A percentile compares a stretch with the other conserved stretches of the same genome.
Conservation (phyloP, 2,797 vertebrate genomes). For the Hyperoplus immaculatus region DNA sequence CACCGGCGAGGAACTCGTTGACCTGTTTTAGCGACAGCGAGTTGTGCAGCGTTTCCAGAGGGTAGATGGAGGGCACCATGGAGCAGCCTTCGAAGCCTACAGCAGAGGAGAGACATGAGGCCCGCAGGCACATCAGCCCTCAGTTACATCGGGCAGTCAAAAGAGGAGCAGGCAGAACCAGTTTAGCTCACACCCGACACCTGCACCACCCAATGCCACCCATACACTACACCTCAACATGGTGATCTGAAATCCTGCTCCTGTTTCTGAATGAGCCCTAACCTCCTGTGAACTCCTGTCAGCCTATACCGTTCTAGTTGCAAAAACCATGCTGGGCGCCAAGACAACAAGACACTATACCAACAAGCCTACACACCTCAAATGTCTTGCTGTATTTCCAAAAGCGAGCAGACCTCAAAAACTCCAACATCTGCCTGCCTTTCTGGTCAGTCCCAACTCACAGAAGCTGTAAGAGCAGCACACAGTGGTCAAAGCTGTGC, state of each 20-base stretch:
- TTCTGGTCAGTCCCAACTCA: conserved; percentile 29
- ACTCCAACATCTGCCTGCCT: conserved; percentile 1
- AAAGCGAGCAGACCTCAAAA: conserved; percentile 53
- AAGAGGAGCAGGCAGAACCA: conserved; percentile 54
- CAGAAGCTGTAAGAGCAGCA: conserved; percentile 34
- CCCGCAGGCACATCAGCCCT: conserved; percentile 62
- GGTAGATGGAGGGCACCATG: conserved; percentile 99
- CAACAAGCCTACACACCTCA: conserved; percentile 26
- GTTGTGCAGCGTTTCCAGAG: conserved; percentile 98
- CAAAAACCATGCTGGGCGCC: conserved; percentile 67
- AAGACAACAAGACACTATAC: conserved; percentile 50
- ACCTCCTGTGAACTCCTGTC: conserved; percentile 42
- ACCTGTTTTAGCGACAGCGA: conserved; percentile 97
- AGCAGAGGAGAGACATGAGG: conserved; percentile 63
- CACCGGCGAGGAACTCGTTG: conserved; percentile 90
- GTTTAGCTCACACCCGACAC: conserved; percentile 34
- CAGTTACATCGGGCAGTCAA: conserved; percentile 29
- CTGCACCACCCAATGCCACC: conserved; percentile 15
- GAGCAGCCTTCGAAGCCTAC: conserved; percentile 99
- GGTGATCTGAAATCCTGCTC: conserved; percentile 30
- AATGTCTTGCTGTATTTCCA: conserved; percentile 23
- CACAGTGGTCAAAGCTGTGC: conserved; percentile 32
- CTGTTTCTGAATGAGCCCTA: conserved; percentile 20
- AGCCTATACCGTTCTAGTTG: conserved; percentile 41
- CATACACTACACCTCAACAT: conserved; percentile 29